phyloP scores from a whole-genome alignment of 2,797 vertebrate species.

The Myotis pilosus region DNA sequence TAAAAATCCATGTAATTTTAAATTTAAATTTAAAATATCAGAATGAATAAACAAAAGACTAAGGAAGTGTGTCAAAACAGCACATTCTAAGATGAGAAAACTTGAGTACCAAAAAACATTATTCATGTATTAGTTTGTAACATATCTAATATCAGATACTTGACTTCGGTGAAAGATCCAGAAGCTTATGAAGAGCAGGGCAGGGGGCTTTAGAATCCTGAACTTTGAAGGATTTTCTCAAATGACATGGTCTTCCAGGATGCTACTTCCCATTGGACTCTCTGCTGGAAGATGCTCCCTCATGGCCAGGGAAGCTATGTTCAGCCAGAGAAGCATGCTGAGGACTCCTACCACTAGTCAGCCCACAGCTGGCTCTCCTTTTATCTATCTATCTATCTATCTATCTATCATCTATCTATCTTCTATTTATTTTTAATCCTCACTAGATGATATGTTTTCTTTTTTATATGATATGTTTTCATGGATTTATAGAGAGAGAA shows the following conservation, averaged over 20 bases:
- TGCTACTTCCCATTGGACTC: neutral
- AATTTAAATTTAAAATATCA: neutral
- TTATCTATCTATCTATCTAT: neutral
- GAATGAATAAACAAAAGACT: slow-evolving; percentile 9
- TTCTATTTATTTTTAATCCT: neutral
- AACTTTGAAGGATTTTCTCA: neutral
- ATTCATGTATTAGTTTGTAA: neutral
- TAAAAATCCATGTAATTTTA: neutral
- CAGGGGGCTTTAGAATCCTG: neutral
- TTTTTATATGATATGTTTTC: neutral
- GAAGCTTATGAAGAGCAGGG: neutral
- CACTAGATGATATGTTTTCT: neutral
- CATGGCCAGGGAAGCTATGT: neutral
- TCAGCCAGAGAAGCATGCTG: neutral
- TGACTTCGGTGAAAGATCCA: neutral
- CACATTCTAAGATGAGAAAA: neutral
- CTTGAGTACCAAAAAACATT: neutral
- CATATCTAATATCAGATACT: neutral
- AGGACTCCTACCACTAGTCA: neutral
- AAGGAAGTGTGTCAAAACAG: neutral
- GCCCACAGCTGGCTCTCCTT: neutral
- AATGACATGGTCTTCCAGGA: neutral
- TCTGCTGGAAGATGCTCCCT: neutral
- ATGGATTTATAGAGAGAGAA: neutral
- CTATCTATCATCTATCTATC: neutral